These are phyloP conservation scores for Crax fasciolata DNA, from an alignment of 2,797 vertebrate genomes.

Conservation along the genomic window DNA sequence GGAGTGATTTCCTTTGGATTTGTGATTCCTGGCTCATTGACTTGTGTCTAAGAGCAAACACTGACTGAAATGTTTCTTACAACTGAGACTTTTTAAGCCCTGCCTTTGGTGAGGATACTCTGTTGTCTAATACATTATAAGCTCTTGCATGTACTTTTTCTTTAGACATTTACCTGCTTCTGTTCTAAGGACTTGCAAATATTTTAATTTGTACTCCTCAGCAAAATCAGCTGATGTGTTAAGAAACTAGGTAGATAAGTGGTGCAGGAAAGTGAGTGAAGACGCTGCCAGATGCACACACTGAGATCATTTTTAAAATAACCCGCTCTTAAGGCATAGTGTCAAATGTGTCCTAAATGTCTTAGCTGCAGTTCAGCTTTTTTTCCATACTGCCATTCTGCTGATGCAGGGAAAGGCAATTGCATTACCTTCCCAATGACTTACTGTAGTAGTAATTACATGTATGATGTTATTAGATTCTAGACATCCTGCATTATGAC, in stretches of 20 bases:
- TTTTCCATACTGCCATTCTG: neutral
- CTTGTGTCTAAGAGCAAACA: neutral
- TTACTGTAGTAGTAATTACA: neutral
- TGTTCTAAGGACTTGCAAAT: neutral
- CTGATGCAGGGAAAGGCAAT: neutral
- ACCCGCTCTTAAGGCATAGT: neutral
- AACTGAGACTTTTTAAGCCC: neutral
- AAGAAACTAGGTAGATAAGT: neutral
- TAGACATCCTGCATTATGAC: neutral
- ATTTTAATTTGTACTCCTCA: neutral
- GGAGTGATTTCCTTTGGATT: neutral
- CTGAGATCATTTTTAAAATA: neutral
- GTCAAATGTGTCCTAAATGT: neutral
- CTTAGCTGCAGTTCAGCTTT: neutral
- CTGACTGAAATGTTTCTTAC: neutral
- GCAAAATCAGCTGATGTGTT: neutral
- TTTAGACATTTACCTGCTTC: neutral
- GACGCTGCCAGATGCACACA: neutral
- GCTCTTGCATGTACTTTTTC: neutral
- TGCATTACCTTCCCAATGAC: neutral
- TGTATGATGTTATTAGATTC: neutral
- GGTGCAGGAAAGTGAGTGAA: neutral
- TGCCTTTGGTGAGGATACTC: neutral
- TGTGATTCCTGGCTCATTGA: neutral
- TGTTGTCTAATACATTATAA: neutral